These are phyloP conservation scores for Sycophila texana DNA, from an alignment of 2,888 invertebrate species.

Conservation along the genomic window DNA sequence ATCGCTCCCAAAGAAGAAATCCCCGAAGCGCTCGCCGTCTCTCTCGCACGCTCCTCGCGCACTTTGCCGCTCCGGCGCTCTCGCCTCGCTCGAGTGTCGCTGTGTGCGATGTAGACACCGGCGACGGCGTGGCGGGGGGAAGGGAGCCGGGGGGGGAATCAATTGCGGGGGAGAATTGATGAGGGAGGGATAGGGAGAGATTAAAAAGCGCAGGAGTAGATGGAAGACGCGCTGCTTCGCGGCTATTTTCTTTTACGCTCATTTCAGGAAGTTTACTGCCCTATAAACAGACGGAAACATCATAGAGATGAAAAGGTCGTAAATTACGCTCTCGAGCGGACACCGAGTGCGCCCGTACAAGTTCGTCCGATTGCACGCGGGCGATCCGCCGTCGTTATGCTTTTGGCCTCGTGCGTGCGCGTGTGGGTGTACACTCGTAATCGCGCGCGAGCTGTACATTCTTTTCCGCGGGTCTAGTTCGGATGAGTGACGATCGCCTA, in stretches of 20 bases:
- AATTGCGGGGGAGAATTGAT: slow-evolving; percentile 24
- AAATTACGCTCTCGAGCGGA: slow-evolving; percentile 34
- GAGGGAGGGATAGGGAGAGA: slow-evolving; percentile 33
- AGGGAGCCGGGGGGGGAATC: slow-evolving; percentile 36
- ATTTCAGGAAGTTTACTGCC: slow-evolving; percentile 51
- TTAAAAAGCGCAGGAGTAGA: slow-evolving; percentile 43
- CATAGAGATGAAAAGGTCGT: slow-evolving; percentile 45
- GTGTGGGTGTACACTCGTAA: neutral
- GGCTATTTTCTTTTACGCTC: slow-evolving; percentile 48
- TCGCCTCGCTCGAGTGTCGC: slow-evolving; percentile 38
- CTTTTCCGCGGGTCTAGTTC: neutral
- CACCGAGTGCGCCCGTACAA: neutral
- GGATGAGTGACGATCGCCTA: neutral
- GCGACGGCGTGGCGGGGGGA: slow-evolving; percentile 42
- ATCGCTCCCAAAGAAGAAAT: slow-evolving; percentile 68
- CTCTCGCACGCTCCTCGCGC: slow-evolving; percentile 2
- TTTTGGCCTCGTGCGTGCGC: neutral
- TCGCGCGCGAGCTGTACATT: neutral
- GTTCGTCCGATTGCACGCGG: too few species aligned
- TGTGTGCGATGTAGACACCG: slow-evolving; percentile 4
- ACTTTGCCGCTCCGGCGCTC: slow-evolving; percentile 32
- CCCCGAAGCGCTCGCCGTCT: slow-evolving; percentile 67
- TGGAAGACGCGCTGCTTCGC: slow-evolving; percentile 52
- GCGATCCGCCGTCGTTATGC: neutral
- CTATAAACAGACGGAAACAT: slow-evolving; percentile 49